Conservation (phyloP, 2,113 vertebrate species). For the Crotophaga sulcirostris region DNA sequence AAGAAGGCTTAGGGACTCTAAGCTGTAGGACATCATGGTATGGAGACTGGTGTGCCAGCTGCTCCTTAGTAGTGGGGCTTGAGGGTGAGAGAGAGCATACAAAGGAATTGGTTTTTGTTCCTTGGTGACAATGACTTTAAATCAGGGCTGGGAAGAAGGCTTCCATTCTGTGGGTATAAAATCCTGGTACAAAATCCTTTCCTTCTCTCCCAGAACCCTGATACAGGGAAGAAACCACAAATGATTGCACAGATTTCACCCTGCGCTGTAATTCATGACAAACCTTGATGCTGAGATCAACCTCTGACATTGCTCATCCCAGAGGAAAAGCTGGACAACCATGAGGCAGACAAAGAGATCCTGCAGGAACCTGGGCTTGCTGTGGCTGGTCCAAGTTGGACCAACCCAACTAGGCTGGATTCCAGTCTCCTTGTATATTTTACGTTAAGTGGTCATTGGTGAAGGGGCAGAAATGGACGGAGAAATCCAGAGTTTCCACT, state of each 20-base stretch:
- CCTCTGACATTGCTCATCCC: background rate
- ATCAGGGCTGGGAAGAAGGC: background rate
- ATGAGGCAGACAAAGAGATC: background rate
- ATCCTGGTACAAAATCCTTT: background rate
- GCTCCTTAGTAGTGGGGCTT: background rate
- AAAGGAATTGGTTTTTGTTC: background rate
- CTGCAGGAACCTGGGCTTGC: background rate
- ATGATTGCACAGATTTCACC: background rate
- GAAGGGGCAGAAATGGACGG: background rate
- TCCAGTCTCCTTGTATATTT: background rate
- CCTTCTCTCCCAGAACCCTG: background rate
- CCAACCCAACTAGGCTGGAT: background rate
- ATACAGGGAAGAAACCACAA: background rate
- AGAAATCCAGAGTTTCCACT: background rate
- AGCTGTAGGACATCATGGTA: background rate
- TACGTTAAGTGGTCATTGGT: background rate
- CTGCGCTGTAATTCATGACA: background rate
- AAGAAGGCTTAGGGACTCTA: background rate
- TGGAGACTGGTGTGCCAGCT: background rate
- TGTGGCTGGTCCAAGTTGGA: background rate
- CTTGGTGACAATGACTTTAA: background rate
- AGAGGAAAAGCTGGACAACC: background rate
- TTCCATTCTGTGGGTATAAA: background rate
- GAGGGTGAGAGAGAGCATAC: background rate
- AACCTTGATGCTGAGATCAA: rapidly evolving